Evolutionary conservation across 92 coral and sea anemone species (phyloP), one percentile per base, ranked within the genome.

Genomic region (Micromussa lordhowensis): DNA sequence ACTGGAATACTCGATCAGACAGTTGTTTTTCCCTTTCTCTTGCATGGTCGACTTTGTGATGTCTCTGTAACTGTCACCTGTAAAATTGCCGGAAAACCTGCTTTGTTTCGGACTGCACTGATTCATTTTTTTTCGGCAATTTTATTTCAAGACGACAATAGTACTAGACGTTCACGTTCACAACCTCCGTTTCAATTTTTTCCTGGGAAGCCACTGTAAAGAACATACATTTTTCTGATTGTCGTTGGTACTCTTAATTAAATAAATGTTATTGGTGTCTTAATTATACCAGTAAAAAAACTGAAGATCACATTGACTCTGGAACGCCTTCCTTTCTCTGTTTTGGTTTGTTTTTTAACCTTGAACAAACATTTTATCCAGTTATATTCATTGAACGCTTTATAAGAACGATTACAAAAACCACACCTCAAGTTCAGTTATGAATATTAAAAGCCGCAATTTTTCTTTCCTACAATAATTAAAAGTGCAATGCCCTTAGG

Each of bases 31-130:
- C 26, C 28, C 1, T 57, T 31, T 57, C 30, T 13, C 29, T 75
- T 74, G 73, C 81, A 73, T 84, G 73, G 29, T 66, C 64, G 22
- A 59, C 72, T 75, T n/a, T 12, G 55, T 38, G 30, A 18, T 70
- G 48, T 82, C 21, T 16, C 44, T 68, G 38, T 49, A 38, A 12
- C 54, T 53, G 81, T 73, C 81, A 84, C 88, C 88, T 84, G 88
- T 84, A 19, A 15, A 78, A 75, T 22, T 49, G 68, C 28, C 14
- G 26, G 26, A 36, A n/a, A 55, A 53, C 79, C 68, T 66, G 77
- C 17, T 28, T 26, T 18, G 22, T 18, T 49, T 49, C 11, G 3
- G 8, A 0, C 31, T 24, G 15, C 48, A 1, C 13, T 48, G 9
- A 6, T 26, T 48, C 16, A 9, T 12, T 28, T 71, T n/a, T n/a